These are phyloP conservation scores for Pristiophorus japonicus DNA, from an alignment of 2,113 vertebrate genomes.

Conservation along the genomic window DNA sequence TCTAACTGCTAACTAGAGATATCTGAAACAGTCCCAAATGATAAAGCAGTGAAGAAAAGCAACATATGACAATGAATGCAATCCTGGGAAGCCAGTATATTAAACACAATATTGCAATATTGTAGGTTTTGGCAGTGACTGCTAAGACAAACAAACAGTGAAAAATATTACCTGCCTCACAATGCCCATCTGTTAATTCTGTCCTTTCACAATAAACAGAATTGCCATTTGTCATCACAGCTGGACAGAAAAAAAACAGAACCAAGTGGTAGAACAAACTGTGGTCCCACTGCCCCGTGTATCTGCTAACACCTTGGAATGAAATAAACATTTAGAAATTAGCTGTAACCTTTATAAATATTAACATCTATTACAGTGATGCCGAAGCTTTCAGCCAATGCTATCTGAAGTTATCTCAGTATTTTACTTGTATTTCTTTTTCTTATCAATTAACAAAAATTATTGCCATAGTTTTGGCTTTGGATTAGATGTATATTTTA, in stretches of 20 bases:
- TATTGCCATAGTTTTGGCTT: neutral
- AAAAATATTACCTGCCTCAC: neutral
- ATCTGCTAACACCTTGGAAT: constrained; percentile 2
- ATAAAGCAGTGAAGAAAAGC: neutral
- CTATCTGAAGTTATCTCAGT: neutral
- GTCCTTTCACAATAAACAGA: constrained; percentile 21
- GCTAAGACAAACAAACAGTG: neutral
- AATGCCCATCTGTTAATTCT: constrained; percentile 25
- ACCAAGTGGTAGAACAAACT: neutral
- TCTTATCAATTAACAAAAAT: neutral
- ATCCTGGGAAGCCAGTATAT: constrained; percentile 1
- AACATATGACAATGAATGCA: neutral
- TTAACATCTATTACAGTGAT: constrained; percentile 1
- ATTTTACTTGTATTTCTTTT: neutral
- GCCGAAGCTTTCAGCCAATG: neutral
- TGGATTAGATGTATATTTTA: neutral
- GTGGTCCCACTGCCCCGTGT: neutral
- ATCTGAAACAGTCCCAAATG: constrained; percentile 11
- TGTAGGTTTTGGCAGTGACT: neutral
- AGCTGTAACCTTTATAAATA: neutral
- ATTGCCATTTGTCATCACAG: constrained; percentile 8
- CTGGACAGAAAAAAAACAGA: neutral
- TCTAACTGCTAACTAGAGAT: neutral
- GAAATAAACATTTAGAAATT: neutral
- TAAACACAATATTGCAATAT: neutral